phyloP scores from a whole-genome alignment of 1,140 invertebrate species.

The Wiebesia pumilae region DNA sequence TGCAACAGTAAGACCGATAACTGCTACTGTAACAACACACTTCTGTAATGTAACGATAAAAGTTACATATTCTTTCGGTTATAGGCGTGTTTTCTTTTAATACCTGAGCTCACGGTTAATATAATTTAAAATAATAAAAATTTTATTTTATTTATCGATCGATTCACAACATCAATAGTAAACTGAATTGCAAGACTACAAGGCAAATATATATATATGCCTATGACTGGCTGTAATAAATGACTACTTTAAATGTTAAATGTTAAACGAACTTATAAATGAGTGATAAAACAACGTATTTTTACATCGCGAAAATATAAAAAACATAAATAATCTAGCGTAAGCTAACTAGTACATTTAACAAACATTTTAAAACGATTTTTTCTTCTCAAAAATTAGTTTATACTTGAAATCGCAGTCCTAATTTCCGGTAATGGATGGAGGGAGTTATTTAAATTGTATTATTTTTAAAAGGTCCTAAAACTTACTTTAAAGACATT shows the following conservation, averaged over 20 bases:
- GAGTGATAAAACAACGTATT: neutral
- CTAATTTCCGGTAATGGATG: neutral
- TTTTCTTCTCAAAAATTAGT: neutral
- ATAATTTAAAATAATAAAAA: neutral
- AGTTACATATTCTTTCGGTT: neutral
- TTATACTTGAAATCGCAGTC: constrained; percentile 13
- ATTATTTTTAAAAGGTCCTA: neutral
- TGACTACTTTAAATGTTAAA: constrained; percentile 5
- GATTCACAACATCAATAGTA: neutral
- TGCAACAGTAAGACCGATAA: constrained; percentile 10
- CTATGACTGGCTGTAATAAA: neutral
- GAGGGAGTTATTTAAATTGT: neutral
- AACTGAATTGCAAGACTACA: neutral
- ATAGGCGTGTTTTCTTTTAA: too few relatives aligned
- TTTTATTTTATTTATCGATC: neutral
- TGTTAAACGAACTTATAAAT: neutral
- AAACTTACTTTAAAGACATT: too few relatives aligned
- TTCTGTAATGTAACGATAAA: neutral
- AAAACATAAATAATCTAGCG: too few relatives aligned
- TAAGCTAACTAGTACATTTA: neutral
- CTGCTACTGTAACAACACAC: neutral
- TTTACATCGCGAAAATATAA: neutral
- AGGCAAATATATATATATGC: neutral
- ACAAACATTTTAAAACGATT: too few relatives aligned
- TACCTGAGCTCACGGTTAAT: neutral